Evolutionary conservation across 53 echinoderm and acorn worm species (phyloP).

Genomic region (Stichopus horrens): DNA sequence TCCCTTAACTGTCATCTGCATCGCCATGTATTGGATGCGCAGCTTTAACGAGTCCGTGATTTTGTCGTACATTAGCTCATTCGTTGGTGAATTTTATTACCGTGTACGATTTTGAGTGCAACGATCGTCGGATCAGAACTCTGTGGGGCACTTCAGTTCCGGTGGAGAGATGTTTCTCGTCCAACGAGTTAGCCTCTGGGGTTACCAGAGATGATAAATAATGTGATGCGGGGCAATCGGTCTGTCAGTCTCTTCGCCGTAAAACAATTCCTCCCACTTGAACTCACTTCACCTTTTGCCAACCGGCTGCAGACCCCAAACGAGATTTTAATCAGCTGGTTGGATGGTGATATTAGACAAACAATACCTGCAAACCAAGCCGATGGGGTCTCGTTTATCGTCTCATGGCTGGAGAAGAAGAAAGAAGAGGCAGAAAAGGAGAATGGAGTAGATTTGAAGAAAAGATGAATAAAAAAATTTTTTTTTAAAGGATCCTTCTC

Average conservation of each 20-base stretch:
- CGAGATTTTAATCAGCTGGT: conserved; percentile 36
- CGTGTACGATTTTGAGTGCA: neutral
- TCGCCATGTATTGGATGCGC: too few relatives aligned
- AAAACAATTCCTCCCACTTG: conserved; percentile 16
- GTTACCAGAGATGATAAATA: neutral
- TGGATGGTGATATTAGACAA: conserved; percentile 29
- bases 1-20: too few relatives aligned
- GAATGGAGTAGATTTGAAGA: neutral
- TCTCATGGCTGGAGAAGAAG: neutral
- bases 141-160: conserved; percentile 2
- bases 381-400: neutral
- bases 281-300: conserved; percentile 28
- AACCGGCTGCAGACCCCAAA: conserved; percentile 18
- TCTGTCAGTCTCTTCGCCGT: neutral
- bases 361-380: conserved; percentile 38
- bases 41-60: too few relatives aligned
- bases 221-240: neutral
- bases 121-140: conserved; percentile 23
- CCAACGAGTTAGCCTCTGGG: conserved; percentile 4
- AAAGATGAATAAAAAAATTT: neutral
- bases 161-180: conserved; percentile 23
- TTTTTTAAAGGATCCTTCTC: neutral
- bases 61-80: too few relatives aligned
- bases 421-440: neutral
- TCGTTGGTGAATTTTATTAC: too few relatives aligned